Evolutionary conservation across 2,113 vertebrate species (phyloP), one percentile per base, ranked within the genome.

Genomic region (Chrysochloris asiatica): DNA sequence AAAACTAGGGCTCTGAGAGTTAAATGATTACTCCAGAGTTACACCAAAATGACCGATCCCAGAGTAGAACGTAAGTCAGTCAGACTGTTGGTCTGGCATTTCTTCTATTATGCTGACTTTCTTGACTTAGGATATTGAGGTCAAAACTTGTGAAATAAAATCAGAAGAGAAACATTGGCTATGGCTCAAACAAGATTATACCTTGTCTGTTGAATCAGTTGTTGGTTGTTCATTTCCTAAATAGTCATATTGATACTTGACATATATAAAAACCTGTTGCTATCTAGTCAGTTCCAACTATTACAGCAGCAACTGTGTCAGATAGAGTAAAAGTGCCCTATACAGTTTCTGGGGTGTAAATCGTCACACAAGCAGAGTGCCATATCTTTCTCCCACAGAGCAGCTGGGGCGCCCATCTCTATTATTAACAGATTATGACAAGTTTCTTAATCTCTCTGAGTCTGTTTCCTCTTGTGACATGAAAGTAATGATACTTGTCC

Each of bases 61-160:
- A 86, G 38, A 28, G 30, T 30, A 89, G 48, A 54, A n/a, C 28
- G 21, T 86, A 47, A 78, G 24, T 50, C 33, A 78, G 24, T 50
- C 33, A 65, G 63, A 76, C 56, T 86, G 4, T 17, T 73, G 36
- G 38, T n/a, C n/a, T 54, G 33, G 38, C 30, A 19, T 78, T 85
- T 48, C 38, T 47, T 71, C 0, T 24, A 0, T 93, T 80, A 8
- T 38, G 22, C 10, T 84, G 14, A n/a, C 45, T 88, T 38, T 89
- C 0, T 24, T 71, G 43, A 54, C 11, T 78, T 61, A 56, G 78
- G 10, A 36, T 89, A 56, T 11, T 33, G 67, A 83, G 61, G 41
- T 91, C 54, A 83, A 43, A 88, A 71, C 78, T 88, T 19, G 36
- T 73, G 24, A 81, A 81, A 21, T 73, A 30, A 77, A 77, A 56